Percentiles rank a stretch among this genome's conserved stretches.
Conservation (phyloP, 2,888 invertebrate genomes). For the Cerastis leucographa region DNA sequence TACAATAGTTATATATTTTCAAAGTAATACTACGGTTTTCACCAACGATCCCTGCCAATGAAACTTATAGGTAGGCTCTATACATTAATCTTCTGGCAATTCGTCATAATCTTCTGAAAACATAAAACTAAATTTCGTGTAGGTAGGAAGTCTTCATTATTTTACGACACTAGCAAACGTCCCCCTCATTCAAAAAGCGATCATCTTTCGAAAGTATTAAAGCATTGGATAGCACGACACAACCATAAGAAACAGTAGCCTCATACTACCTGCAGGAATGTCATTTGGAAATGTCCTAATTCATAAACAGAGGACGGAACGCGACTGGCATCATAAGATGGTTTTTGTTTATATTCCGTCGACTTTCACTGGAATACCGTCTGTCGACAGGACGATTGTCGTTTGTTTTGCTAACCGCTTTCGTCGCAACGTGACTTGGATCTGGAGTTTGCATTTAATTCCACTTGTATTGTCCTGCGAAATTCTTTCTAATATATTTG, state of each 20-base stretch:
- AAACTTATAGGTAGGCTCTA: neutral
- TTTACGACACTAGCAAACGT: neutral
- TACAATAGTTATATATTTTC: no score
- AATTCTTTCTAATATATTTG: neutral
- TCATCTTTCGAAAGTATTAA: constrained; percentile 36
- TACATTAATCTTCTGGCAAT: no score
- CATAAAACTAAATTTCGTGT: neutral
- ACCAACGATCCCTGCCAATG: neutral
- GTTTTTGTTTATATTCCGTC: constrained; percentile 72
- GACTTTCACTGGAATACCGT: constrained; percentile 73
- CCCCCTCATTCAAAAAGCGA: constrained; percentile 5
- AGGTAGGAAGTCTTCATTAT: neutral
- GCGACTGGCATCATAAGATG: constrained; percentile 67
- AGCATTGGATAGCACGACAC: constrained; percentile 11
- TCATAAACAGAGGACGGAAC: constrained; percentile 66
- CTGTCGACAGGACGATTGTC: constrained; percentile 64
- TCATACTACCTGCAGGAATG: constrained; percentile 69
- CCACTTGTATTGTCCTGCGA: constrained; percentile 5
- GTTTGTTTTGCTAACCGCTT: constrained; percentile 63
- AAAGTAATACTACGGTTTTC: neutral
- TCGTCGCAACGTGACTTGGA: constrained; percentile 66
- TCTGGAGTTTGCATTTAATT: constrained; percentile 45
- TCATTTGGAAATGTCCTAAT: constrained; percentile 71
- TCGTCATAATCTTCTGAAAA: neutral
- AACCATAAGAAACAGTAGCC: constrained; percentile 69